These are phyloP conservation scores for Athetis lepigone DNA, from an alignment of 2,888 invertebrate genomes.

Conservation along the genomic window DNA sequence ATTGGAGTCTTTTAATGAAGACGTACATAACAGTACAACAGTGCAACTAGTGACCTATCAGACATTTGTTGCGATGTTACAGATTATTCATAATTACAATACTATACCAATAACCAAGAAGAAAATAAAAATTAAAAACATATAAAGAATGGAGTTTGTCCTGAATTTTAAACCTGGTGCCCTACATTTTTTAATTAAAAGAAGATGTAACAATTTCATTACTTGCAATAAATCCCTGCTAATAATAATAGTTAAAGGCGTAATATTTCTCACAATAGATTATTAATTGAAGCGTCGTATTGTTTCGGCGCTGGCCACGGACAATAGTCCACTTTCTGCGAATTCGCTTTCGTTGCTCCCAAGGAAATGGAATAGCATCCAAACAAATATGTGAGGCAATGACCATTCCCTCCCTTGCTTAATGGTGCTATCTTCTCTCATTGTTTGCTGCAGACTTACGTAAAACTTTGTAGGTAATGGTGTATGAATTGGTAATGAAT, in stretches of 20 bases:
- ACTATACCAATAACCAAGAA: neutral
- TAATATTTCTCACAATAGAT: constrained; percentile 65
- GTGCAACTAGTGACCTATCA: constrained; percentile 42
- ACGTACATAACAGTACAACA: constrained; percentile 42
- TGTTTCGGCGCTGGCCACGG: constrained; percentile 64
- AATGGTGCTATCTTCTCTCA: constrained; percentile 85
- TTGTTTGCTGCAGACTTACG: constrained; percentile 86
- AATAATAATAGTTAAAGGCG: constrained; percentile 52
- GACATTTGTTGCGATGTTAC: constrained; percentile 19
- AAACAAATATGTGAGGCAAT: constrained; percentile 87
- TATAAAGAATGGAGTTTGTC: neutral
- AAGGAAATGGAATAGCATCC: constrained; percentile 76
- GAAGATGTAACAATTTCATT: constrained; percentile 28
- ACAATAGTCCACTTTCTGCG: constrained; percentile 79
- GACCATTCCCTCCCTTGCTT: constrained; percentile 83
- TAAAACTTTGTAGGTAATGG: constrained; percentile 83
- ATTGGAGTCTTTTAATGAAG: constrained; percentile 70
- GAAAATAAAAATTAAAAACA: neutral
- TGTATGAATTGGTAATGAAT: constrained; percentile 84
- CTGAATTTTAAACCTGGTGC: neutral
- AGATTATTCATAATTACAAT: neutral
- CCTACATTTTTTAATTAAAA: constrained; percentile 33
- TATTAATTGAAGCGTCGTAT: constrained; percentile 65
- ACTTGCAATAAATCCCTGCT: constrained; percentile 29
- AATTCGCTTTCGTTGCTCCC: constrained; percentile 80